These are phyloP conservation scores for Mamestra configurata DNA, from an alignment of 1,140 invertebrate species.

Conservation along the genomic window DNA sequence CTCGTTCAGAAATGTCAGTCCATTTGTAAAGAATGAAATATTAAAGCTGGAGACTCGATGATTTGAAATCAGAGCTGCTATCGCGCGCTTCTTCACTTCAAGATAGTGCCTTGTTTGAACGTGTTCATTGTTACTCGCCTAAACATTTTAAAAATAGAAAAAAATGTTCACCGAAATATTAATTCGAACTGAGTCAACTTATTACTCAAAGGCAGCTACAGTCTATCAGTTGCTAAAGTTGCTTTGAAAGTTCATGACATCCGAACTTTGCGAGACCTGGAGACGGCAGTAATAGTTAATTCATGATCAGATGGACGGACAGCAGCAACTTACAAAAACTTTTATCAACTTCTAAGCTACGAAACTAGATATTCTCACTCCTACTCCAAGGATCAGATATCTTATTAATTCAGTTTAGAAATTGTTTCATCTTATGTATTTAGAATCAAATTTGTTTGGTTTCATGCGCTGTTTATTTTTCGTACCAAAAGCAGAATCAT, in stretches of 20 bases:
- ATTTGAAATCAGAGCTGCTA: conserved; percentile 67
- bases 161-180: too few species aligned
- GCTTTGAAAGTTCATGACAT: conserved; percentile 13
- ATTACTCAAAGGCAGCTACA: too few species aligned
- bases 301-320: conserved; percentile 15
- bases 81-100: conserved; percentile 61
- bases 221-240: neutral
- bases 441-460: neutral
- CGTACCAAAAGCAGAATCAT: neutral
- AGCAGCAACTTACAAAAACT: neutral
- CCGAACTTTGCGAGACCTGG: conserved; percentile 29
- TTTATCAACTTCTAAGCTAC: neutral
- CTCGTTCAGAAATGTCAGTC: conserved; percentile 66
- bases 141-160: too few species aligned
- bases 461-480: conserved; percentile 21
- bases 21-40: conserved; percentile 75
- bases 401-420: neutral
- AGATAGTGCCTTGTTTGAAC: conserved; percentile 56
- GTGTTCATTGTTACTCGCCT: neutral
- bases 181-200: too few species aligned
- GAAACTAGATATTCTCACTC: neutral
- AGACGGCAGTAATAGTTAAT: conserved; percentile 21
- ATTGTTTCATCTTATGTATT: neutral
- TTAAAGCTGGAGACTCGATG: conserved; percentile 66
- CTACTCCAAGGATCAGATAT: neutral